Evolutionary conservation across 2,113 vertebrate species (phyloP).

Genomic region (Synchiropus splendidus): DNA sequence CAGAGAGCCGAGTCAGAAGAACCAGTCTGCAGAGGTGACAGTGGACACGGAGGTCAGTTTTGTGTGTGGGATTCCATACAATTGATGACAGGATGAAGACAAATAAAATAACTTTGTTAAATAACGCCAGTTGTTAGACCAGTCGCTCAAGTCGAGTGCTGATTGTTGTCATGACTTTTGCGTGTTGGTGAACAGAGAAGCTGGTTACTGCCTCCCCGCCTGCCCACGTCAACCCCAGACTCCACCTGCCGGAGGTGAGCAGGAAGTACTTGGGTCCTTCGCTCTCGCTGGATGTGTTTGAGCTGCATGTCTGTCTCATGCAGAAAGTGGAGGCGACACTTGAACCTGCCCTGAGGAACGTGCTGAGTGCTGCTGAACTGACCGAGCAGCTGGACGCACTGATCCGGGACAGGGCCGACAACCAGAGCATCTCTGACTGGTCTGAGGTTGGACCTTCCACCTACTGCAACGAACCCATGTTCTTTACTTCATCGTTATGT

Average conservation of each 20-base stretch:
- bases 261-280: conserved; percentile 3
- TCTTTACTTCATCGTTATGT: too few relatives aligned
- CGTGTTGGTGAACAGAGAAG: conserved; percentile 63
- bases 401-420: conserved; percentile 78
- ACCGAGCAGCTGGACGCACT: conserved; percentile 76
- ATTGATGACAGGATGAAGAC: too few relatives aligned
- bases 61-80: too few relatives aligned
- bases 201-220: conserved; percentile 76
- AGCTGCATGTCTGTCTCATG: neutral
- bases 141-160: too few relatives aligned
- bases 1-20: too few relatives aligned
- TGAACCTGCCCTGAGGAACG: conserved; percentile 68
- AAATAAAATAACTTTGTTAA: too few relatives aligned
- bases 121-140: too few relatives aligned
- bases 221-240: conserved; percentile 79
- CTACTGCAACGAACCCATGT: too few relatives aligned
- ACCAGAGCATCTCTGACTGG: conserved; percentile 88
- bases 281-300: neutral
- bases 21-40: too few relatives aligned
- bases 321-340: conserved; percentile 89
- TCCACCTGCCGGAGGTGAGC: conserved; percentile 87
- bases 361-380: conserved; percentile 73
- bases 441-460: conserved; percentile 73
- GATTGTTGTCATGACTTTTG: too few relatives aligned
- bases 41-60: too few relatives aligned